Percentiles rank a stretch among this genome's conserved stretches.
Evolutionary conservation across 2,888 invertebrate genomes (phyloP).

Genomic region (Halictus quadricinctus): DNA sequence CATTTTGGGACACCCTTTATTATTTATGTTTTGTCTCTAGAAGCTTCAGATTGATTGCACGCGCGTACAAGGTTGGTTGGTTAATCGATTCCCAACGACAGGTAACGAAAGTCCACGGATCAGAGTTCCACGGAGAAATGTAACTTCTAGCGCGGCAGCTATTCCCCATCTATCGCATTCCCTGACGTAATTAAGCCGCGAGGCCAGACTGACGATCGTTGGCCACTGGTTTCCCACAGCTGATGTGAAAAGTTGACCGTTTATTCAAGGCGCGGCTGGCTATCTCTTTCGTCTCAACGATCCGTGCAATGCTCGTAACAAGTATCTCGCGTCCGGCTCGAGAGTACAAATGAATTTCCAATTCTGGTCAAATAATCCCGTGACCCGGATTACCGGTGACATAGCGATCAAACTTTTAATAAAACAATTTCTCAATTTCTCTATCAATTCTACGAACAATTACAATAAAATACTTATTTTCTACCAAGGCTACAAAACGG

Average conservation of each 20-base stretch:
- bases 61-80: too few relatives aligned
- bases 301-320: not conserved
- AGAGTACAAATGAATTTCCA: too few relatives aligned
- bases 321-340: not conserved
- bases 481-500: too few relatives aligned
- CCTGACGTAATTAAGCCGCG: conserved; percentile 37
- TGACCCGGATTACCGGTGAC: too few relatives aligned
- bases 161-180: conserved; percentile 28
- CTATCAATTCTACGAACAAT: too few relatives aligned
- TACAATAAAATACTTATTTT: too few relatives aligned
- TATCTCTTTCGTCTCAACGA: conserved; percentile 39
- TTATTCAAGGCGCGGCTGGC: conserved; percentile 47
- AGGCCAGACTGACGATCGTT: conserved; percentile 27
- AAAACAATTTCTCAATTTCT: too few relatives aligned
- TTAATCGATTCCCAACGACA: not conserved
- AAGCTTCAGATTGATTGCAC: too few relatives aligned
- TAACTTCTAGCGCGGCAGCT: not conserved
- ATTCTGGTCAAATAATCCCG: too few relatives aligned
- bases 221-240: conserved; percentile 51
- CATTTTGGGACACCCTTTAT: too few relatives aligned
- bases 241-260: conserved; percentile 28
- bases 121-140: not conserved
- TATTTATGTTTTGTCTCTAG: too few relatives aligned
- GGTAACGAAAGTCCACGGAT: not conserved
- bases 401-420: too few relatives aligned